Percentiles rank a stretch among this genome's conserved stretches.
Conservation (phyloP, 2,113 vertebrate species). For the Oxygymnocypris stewartii region DNA sequence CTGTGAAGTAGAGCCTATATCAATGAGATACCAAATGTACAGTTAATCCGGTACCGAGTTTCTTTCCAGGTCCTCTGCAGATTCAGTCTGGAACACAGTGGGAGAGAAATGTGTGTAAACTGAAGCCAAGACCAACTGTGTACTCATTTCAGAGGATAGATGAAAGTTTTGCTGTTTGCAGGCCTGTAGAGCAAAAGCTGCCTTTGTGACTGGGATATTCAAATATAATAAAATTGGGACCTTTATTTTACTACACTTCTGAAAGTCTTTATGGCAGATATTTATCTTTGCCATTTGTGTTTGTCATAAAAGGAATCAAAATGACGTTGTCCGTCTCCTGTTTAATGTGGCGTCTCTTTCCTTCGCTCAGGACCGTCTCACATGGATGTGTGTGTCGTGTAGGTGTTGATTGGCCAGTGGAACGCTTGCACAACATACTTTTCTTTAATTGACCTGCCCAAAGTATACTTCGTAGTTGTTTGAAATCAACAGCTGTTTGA, state of each 20-base stretch:
- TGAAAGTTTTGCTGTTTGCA: slow-evolving; percentile 1
- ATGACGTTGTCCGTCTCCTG: background rate
- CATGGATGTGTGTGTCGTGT: background rate
- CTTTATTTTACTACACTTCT: slow-evolving; percentile 47
- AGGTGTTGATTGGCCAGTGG: background rate
- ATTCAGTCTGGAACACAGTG: slow-evolving; percentile 20
- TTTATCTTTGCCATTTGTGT: slow-evolving; percentile 40
- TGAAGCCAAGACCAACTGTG: slow-evolving; percentile 39
- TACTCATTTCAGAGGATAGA: slow-evolving; percentile 50
- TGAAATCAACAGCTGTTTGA: background rate
- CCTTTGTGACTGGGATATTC: slow-evolving; percentile 42
- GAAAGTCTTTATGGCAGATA: slow-evolving; percentile 10
- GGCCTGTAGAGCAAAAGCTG: slow-evolving; percentile 34
- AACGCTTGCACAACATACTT: background rate
- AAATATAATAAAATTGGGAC: slow-evolving; percentile 42
- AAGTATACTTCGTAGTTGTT: background rate
- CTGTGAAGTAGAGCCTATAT: slow-evolving; percentile 71
- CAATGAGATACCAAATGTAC: slow-evolving; percentile 68
- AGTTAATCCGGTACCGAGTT: slow-evolving; percentile 59
- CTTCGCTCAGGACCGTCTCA: background rate
- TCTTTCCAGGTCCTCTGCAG: slow-evolving; percentile 54
- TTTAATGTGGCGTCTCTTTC: slow-evolving; percentile 2
- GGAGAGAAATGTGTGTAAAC: background rate
- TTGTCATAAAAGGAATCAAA: slow-evolving; percentile 45
- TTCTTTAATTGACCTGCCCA: background rate